Percentiles rank a stretch among this genome's conserved stretches.
These are phyloP conservation scores for Thaumetopoea pityocampa DNA, from an alignment of 1,140 invertebrate species.

Conservation along the genomic window DNA sequence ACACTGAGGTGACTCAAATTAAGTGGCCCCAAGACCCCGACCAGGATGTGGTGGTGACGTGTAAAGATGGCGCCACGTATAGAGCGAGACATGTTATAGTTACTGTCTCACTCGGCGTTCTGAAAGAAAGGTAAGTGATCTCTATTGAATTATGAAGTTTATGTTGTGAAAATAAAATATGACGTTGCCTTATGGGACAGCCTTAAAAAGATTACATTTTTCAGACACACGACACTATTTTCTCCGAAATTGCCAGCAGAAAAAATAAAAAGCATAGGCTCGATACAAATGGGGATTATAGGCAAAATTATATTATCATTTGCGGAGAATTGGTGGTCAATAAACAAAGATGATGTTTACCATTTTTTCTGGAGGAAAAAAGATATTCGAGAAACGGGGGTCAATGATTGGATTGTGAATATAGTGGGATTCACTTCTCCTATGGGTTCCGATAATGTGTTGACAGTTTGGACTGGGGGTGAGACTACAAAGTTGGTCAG, in stretches of 20 bases:
- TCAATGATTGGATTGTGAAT: slow-evolving; percentile 28
- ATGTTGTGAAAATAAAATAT: background rate
- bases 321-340: slow-evolving; percentile 22
- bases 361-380: slow-evolving; percentile 32
- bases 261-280: slow-evolving; percentile 39
- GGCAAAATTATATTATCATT: slow-evolving; percentile 45
- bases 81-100: slow-evolving; percentile 80
- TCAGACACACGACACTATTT: slow-evolving; percentile 27
- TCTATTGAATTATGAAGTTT: background rate
- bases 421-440: slow-evolving; percentile 13
- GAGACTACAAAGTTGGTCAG: no score
- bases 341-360: slow-evolving; percentile 4
- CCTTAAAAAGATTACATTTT: slow-evolving; percentile 1
- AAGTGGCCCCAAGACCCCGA: slow-evolving; percentile 29
- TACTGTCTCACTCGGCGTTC: slow-evolving; percentile 82
- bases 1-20: slow-evolving; percentile 44
- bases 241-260: slow-evolving; percentile 30
- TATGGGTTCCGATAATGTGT: slow-evolving; percentile 23
- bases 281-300: slow-evolving; percentile 41
- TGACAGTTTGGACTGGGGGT: slow-evolving; percentile 31
- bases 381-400: slow-evolving; percentile 25
- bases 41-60: slow-evolving; percentile 52
- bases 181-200: background rate
- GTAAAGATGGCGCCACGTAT: slow-evolving; percentile 75
- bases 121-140: slow-evolving; percentile 76